Percentiles rank a stretch among this genome's conserved stretches.
These are phyloP conservation scores for Albula goreensis DNA, from an alignment of 2,113 vertebrate genomes.

Conservation along the genomic window DNA sequence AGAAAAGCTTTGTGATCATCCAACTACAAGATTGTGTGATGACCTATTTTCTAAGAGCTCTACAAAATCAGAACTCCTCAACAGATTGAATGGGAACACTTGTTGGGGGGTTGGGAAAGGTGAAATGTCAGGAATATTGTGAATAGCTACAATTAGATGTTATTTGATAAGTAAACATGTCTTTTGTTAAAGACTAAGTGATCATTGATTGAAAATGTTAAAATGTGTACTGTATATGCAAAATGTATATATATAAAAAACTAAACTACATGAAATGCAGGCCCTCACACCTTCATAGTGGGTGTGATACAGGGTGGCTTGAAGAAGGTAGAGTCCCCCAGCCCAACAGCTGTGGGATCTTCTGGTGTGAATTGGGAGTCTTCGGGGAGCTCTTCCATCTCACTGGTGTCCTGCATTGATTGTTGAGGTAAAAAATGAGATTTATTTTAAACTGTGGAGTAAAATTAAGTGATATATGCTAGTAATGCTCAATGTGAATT, in stretches of 20 bases:
- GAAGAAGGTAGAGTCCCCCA: conserved; percentile 79
- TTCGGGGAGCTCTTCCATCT: conserved; percentile 46
- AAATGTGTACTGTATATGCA: no score
- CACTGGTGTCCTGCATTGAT: conserved; percentile 46
- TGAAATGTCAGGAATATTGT: not conserved
- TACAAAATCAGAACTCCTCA: not conserved
- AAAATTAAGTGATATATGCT: not conserved
- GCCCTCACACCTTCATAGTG: conserved; percentile 71
- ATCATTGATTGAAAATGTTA: no score
- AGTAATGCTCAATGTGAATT: conserved; percentile 39
- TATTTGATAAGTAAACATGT: no score
- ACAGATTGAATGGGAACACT: not conserved
- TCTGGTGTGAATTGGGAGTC: conserved; percentile 69
- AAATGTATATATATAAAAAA: not conserved
- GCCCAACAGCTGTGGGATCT: conserved; percentile 65
- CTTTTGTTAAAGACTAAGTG: no score
- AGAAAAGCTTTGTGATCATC: no score
- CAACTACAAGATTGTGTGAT: not conserved
- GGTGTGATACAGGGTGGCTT: conserved; percentile 72
- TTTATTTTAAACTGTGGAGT: not conserved
- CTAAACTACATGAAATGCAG: not conserved
- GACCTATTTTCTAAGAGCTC: not conserved
- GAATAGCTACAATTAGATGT: not conserved
- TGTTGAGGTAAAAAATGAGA: not conserved
- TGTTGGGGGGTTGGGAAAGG: not conserved